Evolutionary conservation across 2,888 invertebrate species (phyloP).

Genomic region (Hetaerina titia): DNA sequence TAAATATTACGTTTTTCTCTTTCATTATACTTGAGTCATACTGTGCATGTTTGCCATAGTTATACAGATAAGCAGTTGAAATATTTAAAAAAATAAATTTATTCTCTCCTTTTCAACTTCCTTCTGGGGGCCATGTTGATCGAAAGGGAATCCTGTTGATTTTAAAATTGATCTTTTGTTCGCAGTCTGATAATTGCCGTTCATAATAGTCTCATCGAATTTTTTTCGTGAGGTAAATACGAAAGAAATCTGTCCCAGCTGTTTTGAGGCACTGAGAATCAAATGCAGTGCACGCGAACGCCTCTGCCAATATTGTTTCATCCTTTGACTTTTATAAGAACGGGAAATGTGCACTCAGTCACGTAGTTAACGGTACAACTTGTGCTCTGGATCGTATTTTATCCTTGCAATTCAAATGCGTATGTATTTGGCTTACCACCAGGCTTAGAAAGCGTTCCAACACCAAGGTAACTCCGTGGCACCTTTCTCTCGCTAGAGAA

Average conservation of each 20-base stretch:
- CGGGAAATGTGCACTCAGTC: not conserved
- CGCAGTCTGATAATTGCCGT: not conserved
- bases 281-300: not conserved
- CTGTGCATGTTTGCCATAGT: not conserved
- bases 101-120: not conserved
- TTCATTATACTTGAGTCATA: not conserved
- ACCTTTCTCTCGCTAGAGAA: constrained; percentile 23
- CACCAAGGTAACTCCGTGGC: constrained; percentile 28
- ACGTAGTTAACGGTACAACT: not conserved
- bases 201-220: not conserved
- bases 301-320: not conserved
- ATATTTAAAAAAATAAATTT: not conserved
- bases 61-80: not conserved
- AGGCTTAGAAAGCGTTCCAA: constrained; percentile 1
- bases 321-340: not conserved
- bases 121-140: not conserved
- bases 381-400: constrained; percentile 30
- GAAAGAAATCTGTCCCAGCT: not conserved
- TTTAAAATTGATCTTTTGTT: not conserved
- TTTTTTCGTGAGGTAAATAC: not conserved
- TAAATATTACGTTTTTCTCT: not conserved
- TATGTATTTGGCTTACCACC: constrained; percentile 18
- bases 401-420: not conserved
- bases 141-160: not conserved
- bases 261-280: not conserved